Evolutionary conservation across 2,797 vertebrate genomes (phyloP).

Genomic region (Sebastes matsubarae): DNA sequence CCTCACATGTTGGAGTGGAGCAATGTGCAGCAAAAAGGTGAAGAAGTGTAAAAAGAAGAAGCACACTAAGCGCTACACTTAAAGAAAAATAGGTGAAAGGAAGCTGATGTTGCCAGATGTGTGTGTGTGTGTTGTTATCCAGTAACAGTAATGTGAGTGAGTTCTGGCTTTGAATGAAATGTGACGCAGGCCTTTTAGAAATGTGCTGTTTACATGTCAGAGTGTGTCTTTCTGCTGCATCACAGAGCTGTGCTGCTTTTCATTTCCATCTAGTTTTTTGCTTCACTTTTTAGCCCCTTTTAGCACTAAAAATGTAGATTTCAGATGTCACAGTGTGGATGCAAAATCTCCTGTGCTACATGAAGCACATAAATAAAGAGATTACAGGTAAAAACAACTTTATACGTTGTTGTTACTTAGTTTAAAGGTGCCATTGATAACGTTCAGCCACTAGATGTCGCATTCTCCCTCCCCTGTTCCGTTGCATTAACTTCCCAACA

Average conservation of each 20-base stretch:
- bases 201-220: conserved; percentile 9
- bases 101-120: conserved; percentile 79
- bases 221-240: not conserved
- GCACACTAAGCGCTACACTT: not conserved
- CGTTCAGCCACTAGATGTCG: too few species aligned
- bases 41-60: not conserved
- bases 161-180: conserved; percentile 62
- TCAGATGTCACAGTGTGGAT: not conserved
- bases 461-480: too few species aligned
- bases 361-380: not conserved
- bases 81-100: conserved; percentile 16
- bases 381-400: not conserved
- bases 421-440: not conserved
- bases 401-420: too few species aligned
- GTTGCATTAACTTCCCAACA: too few species aligned
- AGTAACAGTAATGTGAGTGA: conserved; percentile 1
- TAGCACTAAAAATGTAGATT: not conserved
- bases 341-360: too few species aligned
- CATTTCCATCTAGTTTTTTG: not conserved
- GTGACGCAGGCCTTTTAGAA: conserved; percentile 24
- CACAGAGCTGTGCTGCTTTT: not conserved
- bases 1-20: conserved; percentile 58
- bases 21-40: conserved; percentile 19
- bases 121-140: conserved; percentile 61
- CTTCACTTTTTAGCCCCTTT: not conserved